A percentile compares a stretch with the other conserved stretches of the same genome.
phyloP scores from a whole-genome alignment of 92 coral and sea anemone genomes.

The Porites evermanni region DNA sequence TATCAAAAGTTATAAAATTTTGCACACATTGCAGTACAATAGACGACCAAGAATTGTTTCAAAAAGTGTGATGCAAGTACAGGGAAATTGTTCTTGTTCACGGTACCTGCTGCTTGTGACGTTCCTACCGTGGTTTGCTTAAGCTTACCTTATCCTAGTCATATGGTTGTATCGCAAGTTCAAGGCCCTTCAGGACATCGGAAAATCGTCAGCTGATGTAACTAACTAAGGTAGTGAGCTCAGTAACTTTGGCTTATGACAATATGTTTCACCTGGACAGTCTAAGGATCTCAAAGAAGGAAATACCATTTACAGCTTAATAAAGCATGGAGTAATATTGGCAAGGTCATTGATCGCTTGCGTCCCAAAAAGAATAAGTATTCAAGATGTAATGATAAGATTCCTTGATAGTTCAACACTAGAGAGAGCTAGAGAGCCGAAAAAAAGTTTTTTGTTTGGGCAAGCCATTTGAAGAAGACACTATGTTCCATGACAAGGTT shows the following conservation, averaged over 20 bases:
- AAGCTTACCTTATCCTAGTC: slow-evolving; percentile 42
- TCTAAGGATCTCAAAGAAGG: slow-evolving; percentile 25
- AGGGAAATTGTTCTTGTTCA: too few species aligned
- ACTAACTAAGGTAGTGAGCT: background rate
- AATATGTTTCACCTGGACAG: slow-evolving; percentile 63
- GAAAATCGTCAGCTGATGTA: slow-evolving; percentile 12
- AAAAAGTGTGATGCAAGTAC: too few species aligned
- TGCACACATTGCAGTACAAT: too few species aligned
- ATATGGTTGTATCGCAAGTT: slow-evolving; percentile 46
- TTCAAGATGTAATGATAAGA: slow-evolving; percentile 35
- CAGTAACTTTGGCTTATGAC: slow-evolving; percentile 46
- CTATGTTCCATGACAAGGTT: slow-evolving; percentile 55
- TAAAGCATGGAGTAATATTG: slow-evolving; percentile 40
- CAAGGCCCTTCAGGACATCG: slow-evolving; percentile 34
- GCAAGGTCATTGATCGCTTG: slow-evolving; percentile 53
- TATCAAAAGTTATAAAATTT: too few species aligned
- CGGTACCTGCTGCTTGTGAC: too few species aligned
- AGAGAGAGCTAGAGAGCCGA: slow-evolving; percentile 47
- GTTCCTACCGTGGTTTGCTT: background rate
- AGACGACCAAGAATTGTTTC: too few species aligned
- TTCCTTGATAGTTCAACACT: slow-evolving; percentile 39
- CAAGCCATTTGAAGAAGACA: slow-evolving; percentile 34
- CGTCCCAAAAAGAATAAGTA: slow-evolving; percentile 56
- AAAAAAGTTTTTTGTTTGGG: slow-evolving; percentile 52
- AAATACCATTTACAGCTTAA: slow-evolving; percentile 48